A percentile compares a stretch with the other conserved stretches of the same genome.
Evolutionary conservation across 2,797 vertebrate species (phyloP).

Genomic region (Mastacembelus armatus): DNA sequence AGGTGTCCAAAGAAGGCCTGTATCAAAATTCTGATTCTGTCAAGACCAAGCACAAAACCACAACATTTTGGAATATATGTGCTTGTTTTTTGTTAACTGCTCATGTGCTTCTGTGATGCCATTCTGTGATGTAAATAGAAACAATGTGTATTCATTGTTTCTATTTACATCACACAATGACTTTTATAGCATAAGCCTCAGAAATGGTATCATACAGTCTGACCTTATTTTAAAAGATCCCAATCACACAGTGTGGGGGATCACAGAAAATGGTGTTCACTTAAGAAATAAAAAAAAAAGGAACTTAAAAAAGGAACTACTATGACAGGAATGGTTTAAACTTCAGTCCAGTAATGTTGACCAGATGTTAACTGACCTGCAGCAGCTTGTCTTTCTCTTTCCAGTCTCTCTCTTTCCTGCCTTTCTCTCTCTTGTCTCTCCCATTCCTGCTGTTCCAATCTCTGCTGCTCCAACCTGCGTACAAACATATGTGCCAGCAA

Average conservation of each 20-base stretch:
- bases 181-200: not conserved
- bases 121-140: not conserved
- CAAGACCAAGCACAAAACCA: too few species aligned
- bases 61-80: too few species aligned
- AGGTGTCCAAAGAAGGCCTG: too few species aligned
- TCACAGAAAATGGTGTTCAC: too few species aligned
- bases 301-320: too few species aligned
- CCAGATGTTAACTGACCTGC: slow-evolving; percentile 77
- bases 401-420: slow-evolving; percentile 76
- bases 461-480: slow-evolving; percentile 79
- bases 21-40: too few species aligned
- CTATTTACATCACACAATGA: not conserved
- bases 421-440: slow-evolving; percentile 73
- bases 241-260: too few species aligned
- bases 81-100: too few species aligned
- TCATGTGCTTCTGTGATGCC: too few species aligned
- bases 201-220: not conserved
- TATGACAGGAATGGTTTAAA: not conserved
- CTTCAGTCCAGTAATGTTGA: slow-evolving; percentile 7
- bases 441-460: slow-evolving; percentile 76
- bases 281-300: too few species aligned
- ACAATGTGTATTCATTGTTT: not conserved
- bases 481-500: slow-evolving; percentile 18
- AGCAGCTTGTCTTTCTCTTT: slow-evolving; percentile 79
- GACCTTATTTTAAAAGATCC: too few species aligned